Conservation (phyloP, 2,797 vertebrate species). For the Rhinella marina region DNA sequence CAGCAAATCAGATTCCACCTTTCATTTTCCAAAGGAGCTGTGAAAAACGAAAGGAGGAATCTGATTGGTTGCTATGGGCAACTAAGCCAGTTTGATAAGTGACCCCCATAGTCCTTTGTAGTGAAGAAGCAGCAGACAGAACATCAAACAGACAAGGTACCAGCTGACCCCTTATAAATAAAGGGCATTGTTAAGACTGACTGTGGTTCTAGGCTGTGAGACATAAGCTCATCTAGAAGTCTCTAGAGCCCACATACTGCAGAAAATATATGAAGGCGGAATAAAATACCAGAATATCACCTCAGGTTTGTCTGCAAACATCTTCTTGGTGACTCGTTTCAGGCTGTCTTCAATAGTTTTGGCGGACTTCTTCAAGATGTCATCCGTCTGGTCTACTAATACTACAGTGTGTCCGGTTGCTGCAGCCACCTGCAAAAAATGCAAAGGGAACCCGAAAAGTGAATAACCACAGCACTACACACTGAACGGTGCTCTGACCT, state of each 20-base stretch:
- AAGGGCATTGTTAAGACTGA: no score
- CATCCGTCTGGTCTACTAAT: constrained; percentile 89
- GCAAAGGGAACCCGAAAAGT: not conserved
- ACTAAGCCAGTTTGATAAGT: no score
- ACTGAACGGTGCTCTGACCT: not conserved
- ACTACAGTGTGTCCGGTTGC: constrained; percentile 89
- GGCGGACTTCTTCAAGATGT: constrained; percentile 86
- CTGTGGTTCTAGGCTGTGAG: no score
- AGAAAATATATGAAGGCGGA: not conserved
- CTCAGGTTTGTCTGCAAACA: constrained; percentile 93
- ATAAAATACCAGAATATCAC: constrained; percentile 68
- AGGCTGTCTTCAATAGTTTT: constrained; percentile 89
- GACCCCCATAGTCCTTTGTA: no score
- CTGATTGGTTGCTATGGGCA: no score
- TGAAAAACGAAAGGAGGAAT: no score
- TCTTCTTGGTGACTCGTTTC: constrained; percentile 91
- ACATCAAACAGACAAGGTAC: no score
- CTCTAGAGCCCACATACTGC: not conserved
- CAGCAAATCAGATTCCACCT: no score
- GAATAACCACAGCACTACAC: not conserved
- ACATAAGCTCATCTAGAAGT: not conserved
- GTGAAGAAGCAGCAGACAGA: no score
- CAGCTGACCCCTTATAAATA: no score
- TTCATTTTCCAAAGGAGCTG: no score
- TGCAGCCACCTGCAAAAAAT: constrained; percentile 83